Evolutionary conservation across 1,140 invertebrate species (phyloP), one percentile per base, ranked within the genome.

Genomic region (Zaprionus capensis): DNA sequence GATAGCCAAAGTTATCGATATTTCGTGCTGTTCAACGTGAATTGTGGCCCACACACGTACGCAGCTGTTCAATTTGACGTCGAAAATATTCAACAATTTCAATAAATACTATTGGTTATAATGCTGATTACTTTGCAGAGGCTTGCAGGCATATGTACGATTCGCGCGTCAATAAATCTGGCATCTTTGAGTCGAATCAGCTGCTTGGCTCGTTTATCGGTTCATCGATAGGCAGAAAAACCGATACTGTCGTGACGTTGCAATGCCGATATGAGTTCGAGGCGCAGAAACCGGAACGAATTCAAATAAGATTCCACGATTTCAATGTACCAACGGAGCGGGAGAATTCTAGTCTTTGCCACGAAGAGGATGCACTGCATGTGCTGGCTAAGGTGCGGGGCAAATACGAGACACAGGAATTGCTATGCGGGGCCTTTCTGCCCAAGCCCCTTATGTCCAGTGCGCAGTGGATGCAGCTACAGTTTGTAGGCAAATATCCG

Each of bases 361-460:
- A 81, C 14, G 53, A 85, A 11, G 66, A 78, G 7, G 91, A 92
- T 85, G 81, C 85, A 6, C 72, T 92, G 7, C 85, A 92, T 57
- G 62, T 93, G 34, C 22, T 93, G 12, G 68, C 73, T 5, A 70
- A 84, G 46, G 74, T 81, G 20, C 69, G 87, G 0, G 82, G 78
- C 1, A 91, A 84, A 44, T 91, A 82, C 41, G 84, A 92, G 61
- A 85, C 84, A 1, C 95, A 98, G 68, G 96, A 97, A 79, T 95
- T 95, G 5, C 96, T 97, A 80, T 99, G 98, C 91, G 97, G 97
- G 1, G 94, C 94, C 5, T 95, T 95, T 76, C 92, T 96, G 28
- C 97, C 97, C 0, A 95, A 95, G 73, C 96, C 97, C 44, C 94
- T 98, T 53, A 98, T 99, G 98, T 98, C 97, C 28, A 98, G 96